Evolutionary conservation across 2,888 invertebrate species (phyloP), one percentile per base, ranked within the genome.

Genomic region (Trachelus troglodyta): DNA sequence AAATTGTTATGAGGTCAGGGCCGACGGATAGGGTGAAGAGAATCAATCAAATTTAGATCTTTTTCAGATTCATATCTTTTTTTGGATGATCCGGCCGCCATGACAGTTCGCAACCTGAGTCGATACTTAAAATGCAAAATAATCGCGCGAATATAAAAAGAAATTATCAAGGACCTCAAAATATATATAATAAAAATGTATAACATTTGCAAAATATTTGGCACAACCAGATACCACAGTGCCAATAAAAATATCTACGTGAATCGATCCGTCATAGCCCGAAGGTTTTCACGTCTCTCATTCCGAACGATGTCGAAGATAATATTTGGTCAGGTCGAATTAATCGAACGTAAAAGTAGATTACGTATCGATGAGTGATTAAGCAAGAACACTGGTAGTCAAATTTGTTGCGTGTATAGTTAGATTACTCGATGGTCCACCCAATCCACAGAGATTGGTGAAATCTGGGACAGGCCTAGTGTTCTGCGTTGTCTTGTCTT

Each of bases 311-410:
- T 56, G 56, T 56, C 56, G 56, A 56, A 56, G 56, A 56, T 56
- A 56, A 56, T 56, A 56, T 56, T 71, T 71, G 31, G 71, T 34
- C 34, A 71, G 34, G 71, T 71, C 31, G 71, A 71, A 33, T 71
- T 34, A 34, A 71, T 34, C 71, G 71, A 33, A 33, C 34, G 71
- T 31, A 71, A 71, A 71, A 71, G 71, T 71, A 71, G 71, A 71
- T 71, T 71, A 31, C 71, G 71, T 71, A 71, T 71, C 71, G 71
- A 71, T 33, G 71, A 71, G 71, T 12, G 71, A 71, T 71, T 30
- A 71, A 33, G 71, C 71, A 71, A 71, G 71, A 71, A 71, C 71
- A 71, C 71, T 71, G 71, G 71, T 71, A 71, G 71, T 71, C 71
- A 71, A 71, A 71, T 71, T 71, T 30, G 31, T 71, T 71, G 31